Evolutionary conservation across 92 coral and sea anemone species (phyloP).

Genomic region (Parazoanthus swiftii): DNA sequence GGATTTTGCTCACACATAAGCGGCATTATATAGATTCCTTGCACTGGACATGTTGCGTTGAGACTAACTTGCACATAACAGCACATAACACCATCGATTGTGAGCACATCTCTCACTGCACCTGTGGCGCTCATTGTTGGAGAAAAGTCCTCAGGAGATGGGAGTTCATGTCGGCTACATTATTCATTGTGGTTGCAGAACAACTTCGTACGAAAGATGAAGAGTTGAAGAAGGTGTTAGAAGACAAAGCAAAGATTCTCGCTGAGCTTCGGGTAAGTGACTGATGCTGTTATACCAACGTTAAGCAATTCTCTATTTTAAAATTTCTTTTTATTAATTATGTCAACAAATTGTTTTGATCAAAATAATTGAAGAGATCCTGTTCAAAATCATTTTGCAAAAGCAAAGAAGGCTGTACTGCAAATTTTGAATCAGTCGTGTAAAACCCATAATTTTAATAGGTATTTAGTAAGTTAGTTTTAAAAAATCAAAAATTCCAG

Average conservation of each 20-base stretch:
- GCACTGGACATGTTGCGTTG: not conserved
- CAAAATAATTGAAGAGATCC: not conserved
- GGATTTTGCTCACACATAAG: not conserved
- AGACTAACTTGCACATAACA: conserved; percentile 22
- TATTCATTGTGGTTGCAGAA: conserved; percentile 71
- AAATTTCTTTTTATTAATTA: not conserved
- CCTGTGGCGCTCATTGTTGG: conserved; percentile 27
- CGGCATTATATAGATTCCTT: not conserved
- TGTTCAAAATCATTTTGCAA: not conserved
- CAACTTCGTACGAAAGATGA: conserved; percentile 91
- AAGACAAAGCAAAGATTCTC: conserved; percentile 91
- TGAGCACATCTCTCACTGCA: conserved; percentile 18
- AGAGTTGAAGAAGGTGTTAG: conserved; percentile 83
- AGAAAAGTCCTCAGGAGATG: conserved; percentile 34
- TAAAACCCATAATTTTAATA: too few relatives aligned
- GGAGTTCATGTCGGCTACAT: conserved; percentile 34
- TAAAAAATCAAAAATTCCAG: too few relatives aligned
- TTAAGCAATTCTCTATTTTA: not conserved
- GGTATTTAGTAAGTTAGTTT: too few relatives aligned
- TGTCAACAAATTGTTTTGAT: not conserved
- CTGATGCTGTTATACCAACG: not conserved
- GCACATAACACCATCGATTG: conserved; percentile 32
- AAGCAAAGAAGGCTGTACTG: not conserved
- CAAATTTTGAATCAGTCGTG: too few relatives aligned
- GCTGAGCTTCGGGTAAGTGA: conserved; percentile 89